Evolutionary conservation across 2,113 vertebrate genomes (phyloP).

Genomic region (Bettongia penicillata): DNA sequence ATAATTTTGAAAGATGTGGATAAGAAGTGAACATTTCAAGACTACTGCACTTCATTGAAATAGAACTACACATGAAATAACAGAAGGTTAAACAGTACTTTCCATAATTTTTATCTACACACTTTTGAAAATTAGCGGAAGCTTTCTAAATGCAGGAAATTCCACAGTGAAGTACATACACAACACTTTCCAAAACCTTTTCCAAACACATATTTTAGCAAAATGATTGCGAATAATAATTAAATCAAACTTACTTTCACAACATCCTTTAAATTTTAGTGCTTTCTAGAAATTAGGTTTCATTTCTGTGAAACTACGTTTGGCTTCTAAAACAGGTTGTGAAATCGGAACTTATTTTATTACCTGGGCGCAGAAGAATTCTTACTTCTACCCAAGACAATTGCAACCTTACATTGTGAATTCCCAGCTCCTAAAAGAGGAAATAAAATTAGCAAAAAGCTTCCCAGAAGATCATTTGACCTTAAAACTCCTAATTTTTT

Average conservation of each 20-base stretch:
- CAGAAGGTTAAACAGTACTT: not conserved
- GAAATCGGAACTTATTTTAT: slow-evolving; percentile 29
- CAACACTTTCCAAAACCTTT: slow-evolving; percentile 4
- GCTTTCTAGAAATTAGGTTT: not conserved
- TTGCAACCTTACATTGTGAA: slow-evolving; percentile 89
- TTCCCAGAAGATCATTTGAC: slow-evolving; percentile 30
- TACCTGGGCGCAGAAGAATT: slow-evolving; percentile 85
- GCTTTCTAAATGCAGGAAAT: slow-evolving; percentile 39
- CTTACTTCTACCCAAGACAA: slow-evolving; percentile 92
- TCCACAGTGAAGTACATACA: not conserved
- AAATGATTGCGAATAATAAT: slow-evolving; percentile 43
- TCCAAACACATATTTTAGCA: slow-evolving; percentile 25
- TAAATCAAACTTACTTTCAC: slow-evolving; percentile 6
- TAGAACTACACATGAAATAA: slow-evolving; percentile 17
- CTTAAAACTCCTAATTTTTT: slow-evolving; percentile 2
- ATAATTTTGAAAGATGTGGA: not conserved
- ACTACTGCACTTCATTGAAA: not conserved
- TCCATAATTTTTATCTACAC: slow-evolving; percentile 5
- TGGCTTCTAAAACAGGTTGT: not conserved
- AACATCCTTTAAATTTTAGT: not conserved
- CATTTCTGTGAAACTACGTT: not conserved
- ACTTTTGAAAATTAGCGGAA: slow-evolving; percentile 11
- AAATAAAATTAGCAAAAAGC: slow-evolving; percentile 40
- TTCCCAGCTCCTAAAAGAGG: slow-evolving; percentile 91
- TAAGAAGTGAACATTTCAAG: slow-evolving; percentile 18